Conservation (phyloP, 2,888 invertebrate genomes). For the Drosophila cognata region DNA sequence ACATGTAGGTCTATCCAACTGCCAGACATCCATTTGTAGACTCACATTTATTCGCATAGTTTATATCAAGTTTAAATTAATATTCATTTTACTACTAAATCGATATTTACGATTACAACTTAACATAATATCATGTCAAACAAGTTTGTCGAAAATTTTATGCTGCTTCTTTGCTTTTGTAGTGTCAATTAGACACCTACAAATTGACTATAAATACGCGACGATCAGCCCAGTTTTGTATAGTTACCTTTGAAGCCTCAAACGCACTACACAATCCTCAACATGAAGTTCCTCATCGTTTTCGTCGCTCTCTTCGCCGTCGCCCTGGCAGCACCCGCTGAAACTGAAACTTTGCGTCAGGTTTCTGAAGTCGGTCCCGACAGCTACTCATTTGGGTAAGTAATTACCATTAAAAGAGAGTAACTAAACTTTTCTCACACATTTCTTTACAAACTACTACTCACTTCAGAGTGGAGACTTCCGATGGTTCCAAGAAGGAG, state of each 20-base stretch:
- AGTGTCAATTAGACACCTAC: slow-evolving; percentile 22
- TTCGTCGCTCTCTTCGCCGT: slow-evolving; percentile 78
- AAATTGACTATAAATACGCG: slow-evolving; percentile 39
- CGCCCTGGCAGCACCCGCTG: slow-evolving; percentile 64
- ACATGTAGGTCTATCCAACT: neutral
- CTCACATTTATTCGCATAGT: slow-evolving; percentile 3
- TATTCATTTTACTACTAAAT: slow-evolving; percentile 36
- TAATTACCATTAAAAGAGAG: slow-evolving; percentile 69
- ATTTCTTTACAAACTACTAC: neutral
- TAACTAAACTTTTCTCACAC: fast-evolving
- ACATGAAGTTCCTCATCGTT: slow-evolving; percentile 77
- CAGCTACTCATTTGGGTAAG: slow-evolving; percentile 23
- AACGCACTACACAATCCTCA: slow-evolving; percentile 44
- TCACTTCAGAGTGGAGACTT: neutral
- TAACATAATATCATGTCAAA: too few species aligned
- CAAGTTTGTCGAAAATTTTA: too few species aligned
- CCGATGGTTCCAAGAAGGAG: slow-evolving; percentile 82
- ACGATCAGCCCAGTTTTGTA: slow-evolving; percentile 23
- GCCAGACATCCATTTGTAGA: slow-evolving; percentile 12
- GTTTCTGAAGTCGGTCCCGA: too few species aligned
- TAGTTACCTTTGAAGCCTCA: slow-evolving; percentile 56
- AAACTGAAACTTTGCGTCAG: too few species aligned
- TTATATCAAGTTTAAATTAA: slow-evolving; percentile 41
- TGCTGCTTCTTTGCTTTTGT: neutral
- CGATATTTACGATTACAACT: slow-evolving; percentile 12